A percentile compares a stretch with the other conserved stretches of the same genome.
These are phyloP conservation scores for Tolypeutes matacus DNA, from an alignment of 2,797 vertebrate genomes.

Conservation along the genomic window DNA sequence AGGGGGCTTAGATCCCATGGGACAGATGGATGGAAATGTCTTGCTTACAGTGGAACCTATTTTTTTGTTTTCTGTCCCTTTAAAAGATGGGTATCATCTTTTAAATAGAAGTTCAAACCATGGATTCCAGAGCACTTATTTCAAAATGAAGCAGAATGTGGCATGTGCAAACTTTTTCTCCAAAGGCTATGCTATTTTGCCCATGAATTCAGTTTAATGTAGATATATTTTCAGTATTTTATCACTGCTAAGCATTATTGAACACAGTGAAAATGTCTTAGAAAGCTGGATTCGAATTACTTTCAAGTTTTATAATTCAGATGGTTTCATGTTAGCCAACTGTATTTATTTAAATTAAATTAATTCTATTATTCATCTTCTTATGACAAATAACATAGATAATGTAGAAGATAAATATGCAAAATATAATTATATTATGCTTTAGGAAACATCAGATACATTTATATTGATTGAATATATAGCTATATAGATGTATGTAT, in stretches of 20 bases:
- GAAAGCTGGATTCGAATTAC: neutral
- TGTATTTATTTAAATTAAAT: conserved; percentile 28
- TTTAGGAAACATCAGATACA: neutral
- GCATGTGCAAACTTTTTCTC: neutral
- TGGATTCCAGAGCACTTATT: neutral
- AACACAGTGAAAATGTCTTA: neutral
- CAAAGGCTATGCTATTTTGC: neutral
- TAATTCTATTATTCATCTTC: neutral
- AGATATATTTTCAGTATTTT: conserved; percentile 6
- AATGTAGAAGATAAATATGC: neutral
- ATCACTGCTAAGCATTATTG: neutral
- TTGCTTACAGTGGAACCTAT: neutral
- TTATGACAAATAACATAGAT: neutral
- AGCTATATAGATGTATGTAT: no score
- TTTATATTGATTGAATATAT: neutral
- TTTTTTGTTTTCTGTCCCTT: neutral
- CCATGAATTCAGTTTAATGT: neutral
- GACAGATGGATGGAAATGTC: no score
- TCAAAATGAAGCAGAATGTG: neutral
- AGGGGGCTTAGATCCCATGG: no score
- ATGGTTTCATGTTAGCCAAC: conserved; percentile 6
- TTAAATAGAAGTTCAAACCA: conserved; percentile 9
- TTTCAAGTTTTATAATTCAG: conserved; percentile 26
- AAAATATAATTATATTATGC: neutral
- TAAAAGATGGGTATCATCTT: neutral